Percentiles rank a stretch among this genome's conserved stretches.
Conservation (phyloP, 2,113 vertebrate genomes). For the Sisor rabdophorus region DNA sequence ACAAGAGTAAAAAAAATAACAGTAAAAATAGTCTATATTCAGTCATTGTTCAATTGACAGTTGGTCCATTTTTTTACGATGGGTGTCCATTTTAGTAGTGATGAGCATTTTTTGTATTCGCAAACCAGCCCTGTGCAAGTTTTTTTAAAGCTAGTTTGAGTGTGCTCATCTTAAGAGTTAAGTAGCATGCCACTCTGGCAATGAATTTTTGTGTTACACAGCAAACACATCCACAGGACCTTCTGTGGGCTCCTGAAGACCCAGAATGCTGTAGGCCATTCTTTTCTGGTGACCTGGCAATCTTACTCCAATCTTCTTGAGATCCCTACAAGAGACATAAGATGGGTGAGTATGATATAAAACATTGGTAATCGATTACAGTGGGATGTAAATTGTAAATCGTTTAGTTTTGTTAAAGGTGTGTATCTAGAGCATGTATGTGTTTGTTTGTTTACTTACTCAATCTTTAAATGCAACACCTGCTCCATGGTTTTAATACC, state of each 20-base stretch:
- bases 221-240: slow-evolving; percentile 74
- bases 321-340: slow-evolving; percentile 71
- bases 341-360: background rate
- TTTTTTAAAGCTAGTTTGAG: slow-evolving; percentile 1
- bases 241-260: slow-evolving; percentile 82
- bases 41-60: slow-evolving; percentile 26
- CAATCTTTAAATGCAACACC: slow-evolving; percentile 83
- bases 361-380: background rate
- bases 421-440: slow-evolving; percentile 35
- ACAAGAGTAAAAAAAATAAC: slow-evolving; percentile 9
- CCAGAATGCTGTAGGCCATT: slow-evolving; percentile 88
- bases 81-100: slow-evolving; percentile 12
- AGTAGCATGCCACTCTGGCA: slow-evolving; percentile 1
- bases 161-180: slow-evolving; percentile 14
- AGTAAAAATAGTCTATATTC: slow-evolving; percentile 33
- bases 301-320: slow-evolving; percentile 85
- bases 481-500: slow-evolving; percentile 88
- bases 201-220: slow-evolving; percentile 57
- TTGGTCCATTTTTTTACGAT: slow-evolving; percentile 26
- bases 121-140: slow-evolving; percentile 5
- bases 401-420: background rate
- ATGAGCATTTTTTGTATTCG: background rate
- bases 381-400: background rate
- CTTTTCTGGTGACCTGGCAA: slow-evolving; percentile 92
- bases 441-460: slow-evolving; percentile 78